Evolutionary conservation across 2,797 vertebrate genomes (phyloP).

Genomic region (Mormyrops attenuatus): DNA sequence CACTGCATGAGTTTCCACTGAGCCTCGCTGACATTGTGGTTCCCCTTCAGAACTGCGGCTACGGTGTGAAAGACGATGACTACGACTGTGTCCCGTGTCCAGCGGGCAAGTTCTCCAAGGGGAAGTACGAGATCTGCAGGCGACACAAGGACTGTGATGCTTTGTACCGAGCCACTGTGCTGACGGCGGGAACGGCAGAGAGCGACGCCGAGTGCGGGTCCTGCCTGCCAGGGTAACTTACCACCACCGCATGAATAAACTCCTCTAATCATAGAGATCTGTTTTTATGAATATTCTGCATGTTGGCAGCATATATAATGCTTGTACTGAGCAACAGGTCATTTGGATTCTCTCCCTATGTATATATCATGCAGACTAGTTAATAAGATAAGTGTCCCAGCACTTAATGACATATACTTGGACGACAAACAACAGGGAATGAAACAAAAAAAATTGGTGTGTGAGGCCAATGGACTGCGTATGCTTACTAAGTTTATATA

Average conservation of each 20-base stretch:
- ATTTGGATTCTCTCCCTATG: neutral
- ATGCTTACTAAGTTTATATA: neutral
- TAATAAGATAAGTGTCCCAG: neutral
- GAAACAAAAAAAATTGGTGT: neutral
- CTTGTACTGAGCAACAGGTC: neutral
- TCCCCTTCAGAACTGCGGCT: constrained; percentile 76
- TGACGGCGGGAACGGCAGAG: constrained; percentile 76
- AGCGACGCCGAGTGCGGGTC: constrained; percentile 92
- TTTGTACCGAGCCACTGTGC: constrained; percentile 82
- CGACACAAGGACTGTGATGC: constrained; percentile 93
- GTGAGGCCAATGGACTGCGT: neutral
- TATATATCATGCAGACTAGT: neutral
- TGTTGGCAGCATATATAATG: neutral
- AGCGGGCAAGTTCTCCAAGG: constrained; percentile 88
- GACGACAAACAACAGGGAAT: neutral
- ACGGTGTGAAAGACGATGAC: constrained; percentile 84
- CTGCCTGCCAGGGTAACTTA: constrained; percentile 79
- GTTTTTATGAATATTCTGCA: neutral
- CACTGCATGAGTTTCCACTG: neutral
- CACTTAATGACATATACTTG: neutral
- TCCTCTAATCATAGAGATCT: neutral
- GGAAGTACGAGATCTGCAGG: constrained; percentile 92
- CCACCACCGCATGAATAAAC: neutral
- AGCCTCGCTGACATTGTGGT: neutral
- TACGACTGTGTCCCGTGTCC: constrained; percentile 81